phyloP scores from a whole-genome alignment of 2,113 vertebrate genomes.

The Cebidichthys violaceus region DNA sequence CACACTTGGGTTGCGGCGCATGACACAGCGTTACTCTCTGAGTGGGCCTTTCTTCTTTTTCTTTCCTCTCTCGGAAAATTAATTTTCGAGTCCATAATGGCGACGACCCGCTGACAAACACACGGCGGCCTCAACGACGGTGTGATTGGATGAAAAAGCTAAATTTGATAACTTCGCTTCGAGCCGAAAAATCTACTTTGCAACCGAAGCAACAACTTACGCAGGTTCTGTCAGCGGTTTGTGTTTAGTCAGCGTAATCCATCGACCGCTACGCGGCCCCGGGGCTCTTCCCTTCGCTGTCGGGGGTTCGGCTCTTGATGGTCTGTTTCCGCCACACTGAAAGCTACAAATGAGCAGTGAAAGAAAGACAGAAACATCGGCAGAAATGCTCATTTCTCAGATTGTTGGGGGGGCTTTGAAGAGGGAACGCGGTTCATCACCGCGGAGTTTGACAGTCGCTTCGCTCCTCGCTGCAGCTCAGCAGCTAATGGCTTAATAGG shows the following conservation, averaged over 20 bases:
- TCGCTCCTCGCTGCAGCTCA: conserved; percentile 55
- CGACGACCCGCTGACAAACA: conserved; percentile 61
- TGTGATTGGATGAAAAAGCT: conserved; percentile 55
- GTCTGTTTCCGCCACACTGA: conserved; percentile 90
- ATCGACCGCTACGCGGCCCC: conserved; percentile 73
- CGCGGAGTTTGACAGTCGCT: conserved; percentile 58
- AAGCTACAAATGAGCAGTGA: conserved; percentile 82
- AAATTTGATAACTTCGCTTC: conserved; percentile 45
- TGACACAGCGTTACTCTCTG: conserved; percentile 20
- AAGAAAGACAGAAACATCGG: conserved; percentile 75
- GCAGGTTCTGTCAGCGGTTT: conserved; percentile 76
- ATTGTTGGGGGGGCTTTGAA: conserved; percentile 70
- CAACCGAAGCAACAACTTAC: conserved; percentile 62
- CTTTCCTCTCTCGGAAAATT: conserved; percentile 38
- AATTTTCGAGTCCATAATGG: conserved; percentile 56
- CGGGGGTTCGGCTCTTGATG: conserved; percentile 89
- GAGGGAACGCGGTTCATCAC: conserved; percentile 44
- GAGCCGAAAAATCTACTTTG: conserved; percentile 45
- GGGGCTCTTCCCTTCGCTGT: conserved; percentile 84
- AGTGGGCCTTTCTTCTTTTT: conserved; percentile 17
- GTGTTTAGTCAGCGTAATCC: conserved; percentile 74
- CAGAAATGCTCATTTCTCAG: conserved; percentile 84
- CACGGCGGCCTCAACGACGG: conserved; percentile 10
- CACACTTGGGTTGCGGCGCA: conserved; percentile 17
- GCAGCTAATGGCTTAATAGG: conserved; percentile 66